Percentiles rank a stretch among this genome's conserved stretches.
These are phyloP conservation scores for Bubo bubo DNA, from an alignment of 2,113 vertebrate genomes.

Conservation along the genomic window DNA sequence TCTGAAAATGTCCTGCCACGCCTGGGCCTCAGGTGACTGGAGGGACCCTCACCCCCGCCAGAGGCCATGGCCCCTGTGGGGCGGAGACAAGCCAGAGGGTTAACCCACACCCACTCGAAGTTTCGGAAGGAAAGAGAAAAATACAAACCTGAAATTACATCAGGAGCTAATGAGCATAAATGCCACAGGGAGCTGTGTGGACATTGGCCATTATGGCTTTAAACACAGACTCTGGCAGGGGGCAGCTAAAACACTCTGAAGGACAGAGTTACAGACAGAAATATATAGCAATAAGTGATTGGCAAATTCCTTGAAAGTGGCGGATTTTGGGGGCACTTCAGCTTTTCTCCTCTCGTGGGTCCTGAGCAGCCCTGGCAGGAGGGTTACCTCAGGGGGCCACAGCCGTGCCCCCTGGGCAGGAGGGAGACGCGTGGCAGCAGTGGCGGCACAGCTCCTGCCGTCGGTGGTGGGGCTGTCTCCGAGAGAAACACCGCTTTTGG, in stretches of 20 bases:
- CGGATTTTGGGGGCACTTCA: not conserved
- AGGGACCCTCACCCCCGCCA: not conserved
- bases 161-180: not conserved
- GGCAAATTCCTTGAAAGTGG: not conserved
- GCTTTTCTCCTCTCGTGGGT: not conserved
- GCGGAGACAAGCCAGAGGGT: accelerated
- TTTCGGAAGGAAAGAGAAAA: not conserved
- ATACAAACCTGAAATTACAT: not conserved
- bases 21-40: accelerated
- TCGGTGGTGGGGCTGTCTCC: not conserved
- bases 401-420: not conserved
- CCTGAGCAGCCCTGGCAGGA: not conserved
- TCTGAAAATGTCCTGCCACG: accelerated
- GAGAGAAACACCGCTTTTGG: not conserved
- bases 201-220: accelerated
- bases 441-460: accelerated
- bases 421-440: accelerated
- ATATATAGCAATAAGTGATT: accelerated
- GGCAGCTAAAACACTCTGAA: not conserved
- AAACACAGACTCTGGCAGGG: not conserved
- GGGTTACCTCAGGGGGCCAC: not conserved
- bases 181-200: accelerated
- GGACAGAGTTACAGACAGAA: not conserved
- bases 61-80: accelerated
- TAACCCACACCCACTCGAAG: not conserved